Conservation (phyloP, 2,797 vertebrate genomes). For the Gobionotothen gibberifrons region DNA sequence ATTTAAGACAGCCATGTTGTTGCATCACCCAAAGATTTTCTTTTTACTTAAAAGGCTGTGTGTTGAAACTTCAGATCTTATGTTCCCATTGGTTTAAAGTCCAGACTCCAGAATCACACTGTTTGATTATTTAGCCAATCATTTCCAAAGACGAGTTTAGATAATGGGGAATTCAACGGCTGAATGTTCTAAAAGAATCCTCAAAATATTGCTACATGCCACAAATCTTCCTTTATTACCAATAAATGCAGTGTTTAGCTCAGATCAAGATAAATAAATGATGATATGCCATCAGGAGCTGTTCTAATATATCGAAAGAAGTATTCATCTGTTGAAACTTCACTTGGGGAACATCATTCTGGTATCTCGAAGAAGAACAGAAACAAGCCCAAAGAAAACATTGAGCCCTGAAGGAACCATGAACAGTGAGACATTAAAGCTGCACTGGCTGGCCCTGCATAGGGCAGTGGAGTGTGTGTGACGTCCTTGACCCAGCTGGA, state of each 20-base stretch:
- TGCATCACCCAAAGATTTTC: background rate
- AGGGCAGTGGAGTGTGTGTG: background rate
- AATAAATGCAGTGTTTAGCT: too few relatives aligned
- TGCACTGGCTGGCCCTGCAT: background rate
- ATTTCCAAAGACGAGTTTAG: too few relatives aligned
- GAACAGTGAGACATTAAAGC: background rate
- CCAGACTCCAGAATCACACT: background rate
- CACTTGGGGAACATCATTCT: background rate
- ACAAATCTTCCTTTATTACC: too few relatives aligned
- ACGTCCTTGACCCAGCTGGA: conserved; percentile 15
- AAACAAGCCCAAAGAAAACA: background rate
- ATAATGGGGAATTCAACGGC: background rate
- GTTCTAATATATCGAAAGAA: background rate
- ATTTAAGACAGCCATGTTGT: background rate
- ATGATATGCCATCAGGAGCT: background rate
- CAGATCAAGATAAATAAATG: too few relatives aligned
- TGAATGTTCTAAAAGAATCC: background rate
- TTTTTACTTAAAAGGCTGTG: background rate
- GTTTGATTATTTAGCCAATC: background rate
- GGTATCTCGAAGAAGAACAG: background rate
- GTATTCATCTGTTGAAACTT: background rate
- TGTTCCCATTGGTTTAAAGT: background rate
- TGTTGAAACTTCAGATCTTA: background rate
- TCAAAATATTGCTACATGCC: too few relatives aligned
- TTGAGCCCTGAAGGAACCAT: background rate